Conservation (phyloP, 2,797 vertebrate species). For the Scomberomorus guttatus region DNA sequence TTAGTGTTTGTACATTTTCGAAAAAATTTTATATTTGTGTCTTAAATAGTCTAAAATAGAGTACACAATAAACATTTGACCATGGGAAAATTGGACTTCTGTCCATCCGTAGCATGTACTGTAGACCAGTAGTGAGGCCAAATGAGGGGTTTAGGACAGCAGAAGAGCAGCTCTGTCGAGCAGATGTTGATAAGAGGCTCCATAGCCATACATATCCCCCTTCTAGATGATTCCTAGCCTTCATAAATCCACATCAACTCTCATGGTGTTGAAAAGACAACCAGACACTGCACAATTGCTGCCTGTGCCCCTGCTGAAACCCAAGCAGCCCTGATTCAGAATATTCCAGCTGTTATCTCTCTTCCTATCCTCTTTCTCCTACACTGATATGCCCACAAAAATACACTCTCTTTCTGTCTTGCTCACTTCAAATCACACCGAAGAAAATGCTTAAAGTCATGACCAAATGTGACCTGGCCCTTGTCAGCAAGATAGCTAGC, state of each 20-base stretch:
- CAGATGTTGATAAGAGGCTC: constrained; percentile 69
- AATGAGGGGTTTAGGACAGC: constrained; percentile 30
- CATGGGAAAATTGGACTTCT: constrained; percentile 25
- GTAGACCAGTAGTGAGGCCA: constrained; percentile 48
- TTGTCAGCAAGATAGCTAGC: constrained; percentile 80
- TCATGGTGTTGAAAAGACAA: constrained; percentile 72
- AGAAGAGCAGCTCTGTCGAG: constrained; percentile 53
- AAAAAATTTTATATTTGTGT: background rate
- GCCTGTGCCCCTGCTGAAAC: constrained; percentile 60
- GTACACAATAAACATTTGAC: constrained; percentile 22
- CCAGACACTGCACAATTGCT: constrained; percentile 46
- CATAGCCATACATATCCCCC: constrained; percentile 33
- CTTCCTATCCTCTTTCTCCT: constrained; percentile 41
- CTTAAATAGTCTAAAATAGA: constrained; percentile 16
- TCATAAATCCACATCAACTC: constrained; percentile 72
- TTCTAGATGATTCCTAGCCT: constrained; percentile 50
- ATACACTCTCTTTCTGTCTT: constrained; percentile 39
- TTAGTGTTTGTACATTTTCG: background rate
- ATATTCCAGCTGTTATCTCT: constrained; percentile 72
- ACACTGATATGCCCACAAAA: constrained; percentile 47
- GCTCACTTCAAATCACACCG: constrained; percentile 62
- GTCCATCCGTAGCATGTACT: constrained; percentile 13
- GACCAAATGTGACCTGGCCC: constrained; percentile 75
- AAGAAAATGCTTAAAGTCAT: constrained; percentile 67
- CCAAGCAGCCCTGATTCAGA: constrained; percentile 53